These are phyloP conservation scores for Drosophila sechellia DNA, from an alignment of 1,140 invertebrate species.

Conservation along the genomic window DNA sequence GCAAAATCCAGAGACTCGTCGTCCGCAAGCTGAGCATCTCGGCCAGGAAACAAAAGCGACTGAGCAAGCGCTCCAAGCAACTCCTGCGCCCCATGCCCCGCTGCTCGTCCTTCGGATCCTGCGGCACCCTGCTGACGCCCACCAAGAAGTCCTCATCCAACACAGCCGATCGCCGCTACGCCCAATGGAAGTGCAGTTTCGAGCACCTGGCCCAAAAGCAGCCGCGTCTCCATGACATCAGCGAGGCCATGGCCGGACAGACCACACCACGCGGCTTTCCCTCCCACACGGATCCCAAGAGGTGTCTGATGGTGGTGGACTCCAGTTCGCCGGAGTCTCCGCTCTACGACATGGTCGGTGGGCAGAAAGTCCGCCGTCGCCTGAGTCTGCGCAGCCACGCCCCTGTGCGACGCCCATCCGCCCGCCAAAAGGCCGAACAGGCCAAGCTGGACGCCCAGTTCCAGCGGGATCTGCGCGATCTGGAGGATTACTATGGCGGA, in stretches of 20 bases:
- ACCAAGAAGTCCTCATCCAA: constrained; percentile 1
- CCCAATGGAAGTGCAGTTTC: constrained; percentile 75
- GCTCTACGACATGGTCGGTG: constrained; percentile 40
- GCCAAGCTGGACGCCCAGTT: constrained; percentile 54
- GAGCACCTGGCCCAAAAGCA: constrained; percentile 33
- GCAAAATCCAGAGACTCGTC: constrained; percentile 44
- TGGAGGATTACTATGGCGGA: constrained; percentile 73
- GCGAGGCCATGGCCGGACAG: constrained; percentile 57
- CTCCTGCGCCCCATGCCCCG: constrained; percentile 67
- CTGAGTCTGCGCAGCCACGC: constrained; percentile 44
- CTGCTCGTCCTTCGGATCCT: constrained; percentile 67
- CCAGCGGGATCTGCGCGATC: constrained; percentile 56
- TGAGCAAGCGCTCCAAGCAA: constrained; percentile 4
- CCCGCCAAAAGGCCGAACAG: constrained; percentile 52
- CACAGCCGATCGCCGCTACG: constrained; percentile 43
- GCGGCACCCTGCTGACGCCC: constrained; percentile 50
- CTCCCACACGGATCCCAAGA: constrained; percentile 61
- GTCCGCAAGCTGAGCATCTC: constrained; percentile 34
- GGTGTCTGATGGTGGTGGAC: constrained; percentile 25
- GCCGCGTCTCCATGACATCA: constrained; percentile 52
- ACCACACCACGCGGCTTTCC: constrained; percentile 67
- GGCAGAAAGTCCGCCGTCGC: constrained; percentile 44
- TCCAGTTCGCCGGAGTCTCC: constrained; percentile 15
- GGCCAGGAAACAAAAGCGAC: constrained; percentile 41
- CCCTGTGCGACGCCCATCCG: constrained; percentile 28